phyloP scores from a whole-genome alignment of 2,797 vertebrate genomes.

The Acanthurus lineatus region DNA sequence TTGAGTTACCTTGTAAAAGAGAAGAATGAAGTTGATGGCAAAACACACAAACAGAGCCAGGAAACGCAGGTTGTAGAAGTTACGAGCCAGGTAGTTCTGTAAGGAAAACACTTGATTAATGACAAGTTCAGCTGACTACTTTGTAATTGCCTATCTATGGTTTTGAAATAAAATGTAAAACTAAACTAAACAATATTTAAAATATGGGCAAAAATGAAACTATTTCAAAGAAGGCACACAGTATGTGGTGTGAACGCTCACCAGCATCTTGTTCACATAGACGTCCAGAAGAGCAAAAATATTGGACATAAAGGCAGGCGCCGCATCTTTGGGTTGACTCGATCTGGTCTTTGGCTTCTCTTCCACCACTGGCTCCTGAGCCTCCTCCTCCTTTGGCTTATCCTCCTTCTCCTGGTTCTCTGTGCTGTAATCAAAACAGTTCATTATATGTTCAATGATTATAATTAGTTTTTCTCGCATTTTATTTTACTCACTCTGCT shows the following conservation, averaged over 20 bases:
- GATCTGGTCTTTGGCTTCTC: constrained; percentile 86
- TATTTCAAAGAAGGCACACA: not conserved
- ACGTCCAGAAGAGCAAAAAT: constrained; percentile 92
- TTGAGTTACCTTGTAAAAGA: constrained; percentile 96
- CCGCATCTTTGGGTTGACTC: constrained; percentile 87
- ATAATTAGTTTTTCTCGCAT: not conserved
- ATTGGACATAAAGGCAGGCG: constrained; percentile 91
- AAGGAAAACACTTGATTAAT: constrained; percentile 51
- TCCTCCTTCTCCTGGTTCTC: constrained; percentile 97
- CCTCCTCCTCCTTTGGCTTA: constrained; percentile 88
- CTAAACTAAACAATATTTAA: not conserved
- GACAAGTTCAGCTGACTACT: not conserved
- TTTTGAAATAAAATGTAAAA: not conserved
- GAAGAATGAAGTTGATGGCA: constrained; percentile 99
- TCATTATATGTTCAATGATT: not conserved
- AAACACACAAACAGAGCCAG: constrained; percentile 98
- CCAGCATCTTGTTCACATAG: constrained; percentile 93
- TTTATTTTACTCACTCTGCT: constrained; percentile 92
- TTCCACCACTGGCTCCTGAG: constrained; percentile 83
- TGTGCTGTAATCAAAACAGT: constrained; percentile 79
- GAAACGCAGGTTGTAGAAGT: constrained; percentile 98
- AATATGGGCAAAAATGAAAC: not conserved
- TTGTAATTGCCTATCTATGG: not conserved
- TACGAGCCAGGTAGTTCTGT: constrained; percentile 97
- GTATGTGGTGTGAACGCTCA: constrained; percentile 69